Evolutionary conservation across 2,113 vertebrate species (phyloP), one percentile per base, ranked within the genome.

Genomic region (Platycercus adscitus): DNA sequence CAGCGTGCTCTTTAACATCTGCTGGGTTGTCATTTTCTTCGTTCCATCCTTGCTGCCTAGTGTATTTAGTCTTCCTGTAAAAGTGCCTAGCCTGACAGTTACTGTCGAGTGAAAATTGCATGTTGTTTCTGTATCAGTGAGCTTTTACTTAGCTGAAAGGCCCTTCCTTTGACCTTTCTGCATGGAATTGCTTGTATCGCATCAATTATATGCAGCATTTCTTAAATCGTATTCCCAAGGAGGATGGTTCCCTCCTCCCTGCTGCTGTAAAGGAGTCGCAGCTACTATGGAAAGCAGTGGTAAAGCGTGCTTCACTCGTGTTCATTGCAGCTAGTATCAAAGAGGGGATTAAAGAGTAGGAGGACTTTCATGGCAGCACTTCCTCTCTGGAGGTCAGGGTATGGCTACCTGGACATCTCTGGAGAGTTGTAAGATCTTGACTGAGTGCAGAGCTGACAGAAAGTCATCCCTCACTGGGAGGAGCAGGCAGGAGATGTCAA

Each of bases 111-210:
- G 50, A 77, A 90, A 64, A 88, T 77, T 86, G 71, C 63, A 3
- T 77, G 10, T 93, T 91, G 41, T 65, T 92, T 95, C 66, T 89
- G 61, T 87, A 79, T 71, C 84, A 85, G 31, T 66, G 84, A 91
- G 75, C 94, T 95, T 95, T 61, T 76, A 61, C 53, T 53, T 85
- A 66, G 86, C 84, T 56, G 35, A 15, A 75, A 81, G 80, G 80
- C 63, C 49, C 88, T 96, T 82, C 72, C 72, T 83, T 66, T 83
- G 90, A 73, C 92, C 82, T 94, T 91, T 70, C 44, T 79, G 39
- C 39, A 71, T 39, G 47, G 63, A 75, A 20, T 61, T 75, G 49
- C 79, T 93, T 91, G 81, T 72, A 81, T 79, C 85, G 47, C 73
- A 65, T 13, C 55, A n/a, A n/a, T 77, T 89, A 33, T 64, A n/a